phyloP scores from a whole-genome alignment of 2,888 invertebrate genomes.

The Drosophila pseudotalamancana region DNA sequence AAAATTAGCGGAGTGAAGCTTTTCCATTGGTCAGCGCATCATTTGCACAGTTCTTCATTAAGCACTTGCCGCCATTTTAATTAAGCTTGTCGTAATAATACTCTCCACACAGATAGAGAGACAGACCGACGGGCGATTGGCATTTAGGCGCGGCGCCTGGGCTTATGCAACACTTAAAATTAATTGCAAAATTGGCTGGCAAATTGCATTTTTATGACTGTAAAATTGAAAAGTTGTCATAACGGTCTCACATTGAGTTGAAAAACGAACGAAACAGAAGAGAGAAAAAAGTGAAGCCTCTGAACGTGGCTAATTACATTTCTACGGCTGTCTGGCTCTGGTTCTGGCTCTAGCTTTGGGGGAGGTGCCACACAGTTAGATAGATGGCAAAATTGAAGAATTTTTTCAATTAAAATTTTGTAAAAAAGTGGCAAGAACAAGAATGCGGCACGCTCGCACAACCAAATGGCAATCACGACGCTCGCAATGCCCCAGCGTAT shows the following conservation, averaged over 20 bases:
- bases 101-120: not conserved
- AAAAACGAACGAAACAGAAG: not conserved
- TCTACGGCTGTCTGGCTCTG: conserved; percentile 58
- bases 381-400: conserved; percentile 77
- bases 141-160: conserved; percentile 49
- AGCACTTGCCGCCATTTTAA: conserved; percentile 48
- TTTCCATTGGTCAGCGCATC: conserved; percentile 14
- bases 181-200: conserved; percentile 71
- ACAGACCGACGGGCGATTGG: conserved; percentile 12
- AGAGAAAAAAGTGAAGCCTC: not conserved
- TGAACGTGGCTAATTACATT: conserved; percentile 69
- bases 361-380: conserved; percentile 42
- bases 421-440: conserved; percentile 32
- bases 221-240: conserved; percentile 75
- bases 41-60: conserved; percentile 43
- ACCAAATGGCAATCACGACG: conserved; percentile 67
- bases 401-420: conserved; percentile 77
- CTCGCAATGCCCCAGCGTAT: conserved; percentile 18
- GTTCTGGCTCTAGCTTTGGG: conserved; percentile 4
- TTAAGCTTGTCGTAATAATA: conserved; percentile 51
- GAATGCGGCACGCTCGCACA: conserved; percentile 25
- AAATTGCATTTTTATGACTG: conserved; percentile 75
- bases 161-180: conserved; percentile 69
- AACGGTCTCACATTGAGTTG: conserved; percentile 18
- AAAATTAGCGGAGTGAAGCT: conserved; percentile 48